Conservation (phyloP, 1,140 invertebrate genomes). For the Periplaneta americana region DNA sequence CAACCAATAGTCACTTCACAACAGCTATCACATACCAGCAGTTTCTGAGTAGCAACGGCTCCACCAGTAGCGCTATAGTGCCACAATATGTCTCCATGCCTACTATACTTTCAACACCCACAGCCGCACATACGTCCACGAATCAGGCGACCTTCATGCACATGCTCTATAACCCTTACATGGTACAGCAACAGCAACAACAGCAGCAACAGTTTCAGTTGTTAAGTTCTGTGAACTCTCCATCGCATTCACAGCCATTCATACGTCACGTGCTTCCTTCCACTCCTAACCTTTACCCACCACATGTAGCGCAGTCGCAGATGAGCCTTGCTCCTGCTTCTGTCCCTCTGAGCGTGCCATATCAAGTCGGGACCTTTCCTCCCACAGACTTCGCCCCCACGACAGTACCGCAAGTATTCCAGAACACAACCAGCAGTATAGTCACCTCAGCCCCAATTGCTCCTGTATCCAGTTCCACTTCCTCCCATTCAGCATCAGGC, state of each 20-base stretch:
- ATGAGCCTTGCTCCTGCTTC: not conserved
- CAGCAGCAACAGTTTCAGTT: conserved; percentile 36
- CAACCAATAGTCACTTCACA: conserved; percentile 1
- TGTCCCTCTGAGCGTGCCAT: not conserved
- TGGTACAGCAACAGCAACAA: conserved; percentile 48
- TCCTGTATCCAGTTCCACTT: not conserved
- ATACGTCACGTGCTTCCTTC: not conserved
- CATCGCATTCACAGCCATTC: not conserved
- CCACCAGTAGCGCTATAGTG: not conserved
- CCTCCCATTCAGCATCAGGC: not conserved
- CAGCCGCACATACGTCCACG: not conserved
- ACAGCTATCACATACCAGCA: conserved; percentile 8
- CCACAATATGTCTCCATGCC: conserved; percentile 9
- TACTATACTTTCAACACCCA: conserved; percentile 1
- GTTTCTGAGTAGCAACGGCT: conserved; percentile 6
- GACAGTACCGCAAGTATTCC: not conserved
- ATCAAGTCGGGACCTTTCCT: not conserved
- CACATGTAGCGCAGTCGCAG: not conserved
- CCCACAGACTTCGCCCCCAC: too few relatives aligned
- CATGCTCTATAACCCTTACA: conserved; percentile 46
- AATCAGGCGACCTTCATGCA: conserved; percentile 35
- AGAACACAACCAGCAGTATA: not conserved
- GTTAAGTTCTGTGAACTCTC: conserved; percentile 2
- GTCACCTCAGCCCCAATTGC: not conserved
- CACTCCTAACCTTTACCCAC: not conserved